Evolutionary conservation across 2,113 vertebrate genomes (phyloP), one percentile per base, ranked within the genome.

Genomic region (Neogale vison): DNA sequence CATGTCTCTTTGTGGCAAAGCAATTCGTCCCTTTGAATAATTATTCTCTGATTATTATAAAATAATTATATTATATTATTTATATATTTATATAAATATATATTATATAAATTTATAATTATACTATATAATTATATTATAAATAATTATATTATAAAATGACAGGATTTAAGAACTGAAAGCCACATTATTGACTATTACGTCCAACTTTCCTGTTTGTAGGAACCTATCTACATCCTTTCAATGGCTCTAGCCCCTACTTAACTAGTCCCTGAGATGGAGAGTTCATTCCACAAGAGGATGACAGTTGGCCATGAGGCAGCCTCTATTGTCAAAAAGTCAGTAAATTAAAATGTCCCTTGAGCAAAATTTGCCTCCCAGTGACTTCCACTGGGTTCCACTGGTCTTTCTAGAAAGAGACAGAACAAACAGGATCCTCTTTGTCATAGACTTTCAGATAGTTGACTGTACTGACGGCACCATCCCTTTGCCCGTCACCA

Each of bases 341-440:
- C 15, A 23, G 4, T 59, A 87, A 80, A 50, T 47, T n/a, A 63
- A 88, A 52, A 67, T 65, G 39, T 4, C 80, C 2, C 8, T 4
- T 92, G 61, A 77, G 23, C 45, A 90, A 80, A 65, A 3, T 21
- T 85, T 76, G 10, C 36, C 20, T 67, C 39, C 59, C 15, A 29
- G 36, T 77, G 67, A 72, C n/a, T 82, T 74, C 36, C n/a, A 42
- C 6, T 63, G 59, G 24, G 26, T 67, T 79, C 45, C 36, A 71
- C 26, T 29, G 65, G 14, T 50, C 57, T 89, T 88, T 91, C 86
- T 89, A 72, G 82, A 79, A 94, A 95, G 76, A 90, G 34, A 52
- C 18, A 92, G 50, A 76, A 63, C 29, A 80, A 80, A 2, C 11
- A 31, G 50, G 47, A 67, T 1, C 14, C 55, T 52, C 23, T 72